These are phyloP conservation scores for Meteorus cinctellus DNA, from an alignment of 2,888 invertebrate species.

Conservation along the genomic window DNA sequence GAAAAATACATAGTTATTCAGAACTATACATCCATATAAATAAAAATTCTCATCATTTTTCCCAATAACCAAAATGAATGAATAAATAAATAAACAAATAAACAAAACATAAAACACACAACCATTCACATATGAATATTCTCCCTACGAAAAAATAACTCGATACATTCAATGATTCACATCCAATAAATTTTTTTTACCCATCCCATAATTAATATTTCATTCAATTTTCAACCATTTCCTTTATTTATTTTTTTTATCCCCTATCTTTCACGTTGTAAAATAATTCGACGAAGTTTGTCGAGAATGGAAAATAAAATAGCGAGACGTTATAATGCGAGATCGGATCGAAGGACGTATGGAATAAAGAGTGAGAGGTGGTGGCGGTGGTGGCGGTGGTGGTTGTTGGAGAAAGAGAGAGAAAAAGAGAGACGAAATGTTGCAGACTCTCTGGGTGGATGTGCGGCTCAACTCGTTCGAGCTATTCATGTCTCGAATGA, in stretches of 20 bases:
- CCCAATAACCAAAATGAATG: background rate
- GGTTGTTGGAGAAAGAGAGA: background rate
- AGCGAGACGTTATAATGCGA: constrained; percentile 38
- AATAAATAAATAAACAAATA: background rate
- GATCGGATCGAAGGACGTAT: constrained; percentile 44
- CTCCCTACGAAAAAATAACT: no score
- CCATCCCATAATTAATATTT: no score
- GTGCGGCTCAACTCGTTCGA: constrained; percentile 72
- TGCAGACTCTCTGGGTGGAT: constrained; percentile 4
- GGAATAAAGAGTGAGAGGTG: constrained; percentile 24
- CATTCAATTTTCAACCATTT: background rate
- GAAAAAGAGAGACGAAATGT: constrained; percentile 29
- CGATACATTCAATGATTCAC: no score
- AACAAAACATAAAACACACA: background rate
- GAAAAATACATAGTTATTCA: background rate
- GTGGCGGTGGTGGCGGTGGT: constrained; percentile 13
- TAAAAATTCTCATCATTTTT: background rate
- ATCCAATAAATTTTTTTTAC: no score
- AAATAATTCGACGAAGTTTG: constrained; percentile 4
- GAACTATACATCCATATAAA: background rate
- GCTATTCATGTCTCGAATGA: constrained; percentile 70
- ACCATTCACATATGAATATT: no score
- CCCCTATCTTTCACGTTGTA: background rate
- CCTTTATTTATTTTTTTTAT: background rate
- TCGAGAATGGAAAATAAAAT: constrained; percentile 11